Base-by-base conservation (phyloP, 2,888 invertebrate genomes). In the Apamea sordens region DNA sequence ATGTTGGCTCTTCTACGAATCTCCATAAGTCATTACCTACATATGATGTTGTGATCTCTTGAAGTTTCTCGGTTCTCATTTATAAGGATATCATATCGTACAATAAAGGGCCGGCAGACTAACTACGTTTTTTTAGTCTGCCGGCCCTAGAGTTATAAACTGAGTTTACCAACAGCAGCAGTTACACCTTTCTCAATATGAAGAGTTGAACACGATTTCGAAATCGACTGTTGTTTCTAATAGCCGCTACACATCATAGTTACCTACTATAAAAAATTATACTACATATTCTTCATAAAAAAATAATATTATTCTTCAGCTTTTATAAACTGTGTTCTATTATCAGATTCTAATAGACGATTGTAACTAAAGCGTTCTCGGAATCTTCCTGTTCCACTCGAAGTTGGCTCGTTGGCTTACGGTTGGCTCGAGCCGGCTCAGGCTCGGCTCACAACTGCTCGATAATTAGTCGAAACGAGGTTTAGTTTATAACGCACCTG, bases 391-490 rank as follows among this genome's bases (percentile, higher is more conserved):
- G 53, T 36, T 76, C 13, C 18, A 15, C 32, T 59, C 21, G 47
- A 44, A 56, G 18, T 41, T 76, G 71, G 56, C 41, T 73, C 36
- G 65, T 28, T 28, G 61, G 15, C n/a, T 61, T 15, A 47, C 77
- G 47, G 47, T 77, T 77, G 77, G 56, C 75, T 82, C 65, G 67
- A 82, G 77, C 70, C 63, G 28, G 32, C 69, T 28, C 72, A 15
- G 28, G 69, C 47, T 71, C 74, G 73, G 24, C 77, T 80, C 83
- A 77, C 84, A 86, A 87, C 89, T 83, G 82, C 79, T 72, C 81
- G 85, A 85, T 90, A 90, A 90, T 90, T 90, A 90, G 86, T 84
- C 65, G 82, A 88, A 86, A 87, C 85, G 64, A 76, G 77, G 77
- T 78, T 82, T 86, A 77, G 84, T 86, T 88, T 90, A 86, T 81